A percentile compares a stretch with the other conserved stretches of the same genome.
These are phyloP conservation scores for Anastatus disparis DNA, from an alignment of 1,140 invertebrate genomes.

Conservation along the genomic window DNA sequence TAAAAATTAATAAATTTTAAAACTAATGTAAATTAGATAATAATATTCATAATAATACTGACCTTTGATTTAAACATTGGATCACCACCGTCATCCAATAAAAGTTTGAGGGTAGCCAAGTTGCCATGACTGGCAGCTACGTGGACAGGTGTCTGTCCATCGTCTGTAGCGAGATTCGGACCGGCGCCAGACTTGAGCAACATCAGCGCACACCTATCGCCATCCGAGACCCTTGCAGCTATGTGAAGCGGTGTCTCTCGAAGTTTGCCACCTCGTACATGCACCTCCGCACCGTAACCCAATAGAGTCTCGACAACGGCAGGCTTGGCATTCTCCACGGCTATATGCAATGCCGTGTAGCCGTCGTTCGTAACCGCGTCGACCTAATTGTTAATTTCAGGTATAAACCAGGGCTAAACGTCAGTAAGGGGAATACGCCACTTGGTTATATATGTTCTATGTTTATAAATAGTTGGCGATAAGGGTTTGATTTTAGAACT, in stretches of 20 bases:
- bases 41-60: constrained; percentile 37
- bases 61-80: constrained; percentile 91
- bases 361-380: constrained; percentile 81
- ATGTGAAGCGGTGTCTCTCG: constrained; percentile 96
- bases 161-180: constrained; percentile 90
- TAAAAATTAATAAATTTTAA: no score
- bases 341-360: constrained; percentile 97
- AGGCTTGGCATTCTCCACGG: constrained; percentile 96
- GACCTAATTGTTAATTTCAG: constrained; percentile 47
- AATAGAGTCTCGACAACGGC: constrained; percentile 95
- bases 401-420: no score
- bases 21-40: not conserved
- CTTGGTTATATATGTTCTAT: no score
- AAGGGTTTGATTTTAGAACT: no score
- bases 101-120: constrained; percentile 82
- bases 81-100: constrained; percentile 92
- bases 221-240: constrained; percentile 90
- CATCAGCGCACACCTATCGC: constrained; percentile 97
- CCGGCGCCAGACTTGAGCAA: constrained; percentile 96
- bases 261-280: constrained; percentile 88
- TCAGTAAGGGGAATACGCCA: no score
- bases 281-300: constrained; percentile 96
- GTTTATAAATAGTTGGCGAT: no score
- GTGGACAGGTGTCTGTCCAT: constrained; percentile 94
- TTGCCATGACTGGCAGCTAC: constrained; percentile 91